These are phyloP conservation scores for Tapirus terrestris DNA, from an alignment of 2,113 vertebrate species.

Conservation along the genomic window DNA sequence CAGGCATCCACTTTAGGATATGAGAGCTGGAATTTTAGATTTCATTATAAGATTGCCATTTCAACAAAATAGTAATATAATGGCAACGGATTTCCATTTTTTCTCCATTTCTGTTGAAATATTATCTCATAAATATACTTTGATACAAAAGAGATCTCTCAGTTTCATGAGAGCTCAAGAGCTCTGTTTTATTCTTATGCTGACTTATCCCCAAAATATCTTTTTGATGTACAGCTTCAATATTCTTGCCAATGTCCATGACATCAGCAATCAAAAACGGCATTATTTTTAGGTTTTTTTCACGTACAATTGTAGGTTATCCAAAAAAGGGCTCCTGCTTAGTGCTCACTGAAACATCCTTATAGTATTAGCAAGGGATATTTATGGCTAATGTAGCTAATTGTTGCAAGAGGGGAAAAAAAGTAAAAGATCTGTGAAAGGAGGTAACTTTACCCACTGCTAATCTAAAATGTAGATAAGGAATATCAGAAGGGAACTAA, in stretches of 20 bases:
- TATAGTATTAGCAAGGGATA: not conserved
- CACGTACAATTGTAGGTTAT: conserved; percentile 9
- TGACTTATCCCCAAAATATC: conserved; percentile 73
- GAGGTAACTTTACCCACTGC: not conserved
- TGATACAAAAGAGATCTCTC: conserved; percentile 78
- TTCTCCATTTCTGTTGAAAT: conserved; percentile 72
- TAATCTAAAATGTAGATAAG: not conserved
- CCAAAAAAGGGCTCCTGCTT: not conserved
- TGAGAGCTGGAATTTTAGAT: conserved; percentile 74
- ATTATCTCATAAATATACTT: conserved; percentile 79
- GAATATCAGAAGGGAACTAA: not conserved
- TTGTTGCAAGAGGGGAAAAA: not conserved
- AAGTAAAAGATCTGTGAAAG: not conserved
- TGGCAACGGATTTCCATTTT: conserved; percentile 78
- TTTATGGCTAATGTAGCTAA: not conserved
- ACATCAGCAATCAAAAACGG: conserved; percentile 69
- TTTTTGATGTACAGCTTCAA: conserved; percentile 80
- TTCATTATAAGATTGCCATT: conserved; percentile 78
- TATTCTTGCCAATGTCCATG: conserved; percentile 72
- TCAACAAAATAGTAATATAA: conserved; percentile 78
- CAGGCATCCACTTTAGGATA: conserved; percentile 69
- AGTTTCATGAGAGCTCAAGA: conserved; percentile 26
- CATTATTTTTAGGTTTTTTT: conserved; percentile 44
- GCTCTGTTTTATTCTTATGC: conserved; percentile 70
- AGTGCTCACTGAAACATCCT: not conserved